Percentiles rank a stretch among this genome's conserved stretches.
phyloP scores from a whole-genome alignment of 2,113 vertebrate species.

The Dicrurus megarhynchus region DNA sequence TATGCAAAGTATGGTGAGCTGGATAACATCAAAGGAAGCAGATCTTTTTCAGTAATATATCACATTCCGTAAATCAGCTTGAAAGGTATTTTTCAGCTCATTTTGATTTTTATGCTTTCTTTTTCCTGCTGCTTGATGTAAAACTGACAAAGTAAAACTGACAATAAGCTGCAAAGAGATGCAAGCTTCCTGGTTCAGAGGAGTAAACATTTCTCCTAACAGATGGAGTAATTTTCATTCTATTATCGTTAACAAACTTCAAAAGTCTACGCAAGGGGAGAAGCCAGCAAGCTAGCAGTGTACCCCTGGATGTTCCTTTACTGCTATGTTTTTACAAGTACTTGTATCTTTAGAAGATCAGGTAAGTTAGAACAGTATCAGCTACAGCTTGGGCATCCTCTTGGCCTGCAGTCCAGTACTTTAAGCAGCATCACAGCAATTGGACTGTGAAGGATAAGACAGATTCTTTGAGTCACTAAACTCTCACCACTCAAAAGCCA shows the following conservation, averaged over 20 bases:
- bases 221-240: constrained; percentile 56
- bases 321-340: not conserved
- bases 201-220: constrained; percentile 52
- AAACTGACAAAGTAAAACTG: constrained; percentile 56
- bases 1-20: not conserved
- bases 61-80: constrained; percentile 35
- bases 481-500: not conserved
- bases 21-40: constrained; percentile 39
- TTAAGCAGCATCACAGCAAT: not conserved
- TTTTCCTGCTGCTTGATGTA: constrained; percentile 56
- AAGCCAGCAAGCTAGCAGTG: not conserved
- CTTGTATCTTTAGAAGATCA: not conserved
- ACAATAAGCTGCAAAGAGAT: constrained; percentile 35
- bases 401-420: not conserved
- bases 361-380: not conserved
- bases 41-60: constrained; percentile 11
- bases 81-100: constrained; percentile 51
- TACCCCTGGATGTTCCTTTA: not conserved
- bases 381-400: not conserved
- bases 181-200: not conserved
- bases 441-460: not conserved
- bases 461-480: not conserved
- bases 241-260: constrained; percentile 47
- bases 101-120: constrained; percentile 61
- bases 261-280: not conserved